Percentiles rank a stretch among this genome's conserved stretches.
phyloP scores from a whole-genome alignment of 1,140 invertebrate species.

The Rhynchophorus ferrugineus region DNA sequence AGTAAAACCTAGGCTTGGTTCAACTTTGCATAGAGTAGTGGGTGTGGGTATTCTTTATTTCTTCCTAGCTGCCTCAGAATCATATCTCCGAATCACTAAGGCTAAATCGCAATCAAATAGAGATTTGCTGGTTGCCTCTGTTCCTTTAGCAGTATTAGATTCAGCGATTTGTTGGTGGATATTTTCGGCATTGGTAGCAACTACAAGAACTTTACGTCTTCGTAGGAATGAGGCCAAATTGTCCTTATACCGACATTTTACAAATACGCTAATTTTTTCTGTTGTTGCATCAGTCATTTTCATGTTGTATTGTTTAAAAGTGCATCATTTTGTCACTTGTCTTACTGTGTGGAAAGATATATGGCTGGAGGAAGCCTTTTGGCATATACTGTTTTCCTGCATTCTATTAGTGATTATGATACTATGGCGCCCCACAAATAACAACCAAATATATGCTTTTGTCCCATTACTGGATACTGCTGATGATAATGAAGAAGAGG shows the following conservation, averaged over 20 bases:
- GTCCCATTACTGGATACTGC: conserved; percentile 82
- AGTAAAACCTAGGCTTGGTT: conserved; percentile 83
- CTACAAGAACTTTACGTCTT: conserved; percentile 77
- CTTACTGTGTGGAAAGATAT: conserved; percentile 75
- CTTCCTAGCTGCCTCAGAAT: conserved; percentile 71
- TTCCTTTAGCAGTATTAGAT: conserved; percentile 66
- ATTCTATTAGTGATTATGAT: conserved; percentile 88
- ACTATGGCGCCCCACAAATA: conserved; percentile 87
- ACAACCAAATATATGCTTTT: conserved; percentile 93
- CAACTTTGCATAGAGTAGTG: conserved; percentile 78
- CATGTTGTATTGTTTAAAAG: conserved; percentile 86
- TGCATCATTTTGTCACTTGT: conserved; percentile 37
- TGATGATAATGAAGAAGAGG: conserved; percentile 75
- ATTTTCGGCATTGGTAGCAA: conserved; percentile 81
- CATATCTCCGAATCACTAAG: conserved; percentile 67
- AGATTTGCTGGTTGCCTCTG: conserved; percentile 61
- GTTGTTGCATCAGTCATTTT: conserved; percentile 82
- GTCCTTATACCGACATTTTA: conserved; percentile 86
- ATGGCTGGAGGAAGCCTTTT: conserved; percentile 89
- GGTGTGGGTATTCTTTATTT: conserved; percentile 77
- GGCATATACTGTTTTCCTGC: conserved; percentile 85
- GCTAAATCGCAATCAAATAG: conserved; percentile 57
- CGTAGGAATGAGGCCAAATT: conserved; percentile 83
- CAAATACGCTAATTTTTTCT: conserved; percentile 84
- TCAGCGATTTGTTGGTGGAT: conserved; percentile 76